Conservation (phyloP, 1,140 invertebrate species). For the Camponotus pennsylvanicus region DNA sequence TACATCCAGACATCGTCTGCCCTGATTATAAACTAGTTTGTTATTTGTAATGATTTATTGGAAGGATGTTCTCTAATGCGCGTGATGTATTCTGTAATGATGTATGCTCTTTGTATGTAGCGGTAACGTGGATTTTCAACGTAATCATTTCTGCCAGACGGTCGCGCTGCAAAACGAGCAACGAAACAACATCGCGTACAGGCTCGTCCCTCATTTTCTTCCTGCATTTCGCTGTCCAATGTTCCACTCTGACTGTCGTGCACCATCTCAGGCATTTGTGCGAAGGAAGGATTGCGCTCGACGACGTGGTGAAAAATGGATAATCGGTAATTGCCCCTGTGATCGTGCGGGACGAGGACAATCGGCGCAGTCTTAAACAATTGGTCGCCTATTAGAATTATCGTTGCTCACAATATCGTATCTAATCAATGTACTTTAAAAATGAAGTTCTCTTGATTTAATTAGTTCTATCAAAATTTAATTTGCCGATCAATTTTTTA, state of each 20-base stretch:
- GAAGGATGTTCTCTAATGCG: neutral
- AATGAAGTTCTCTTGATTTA: neutral
- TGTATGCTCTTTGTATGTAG: neutral
- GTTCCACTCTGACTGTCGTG: constrained; percentile 35
- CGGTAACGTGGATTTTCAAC: constrained; percentile 31
- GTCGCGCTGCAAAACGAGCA: constrained; percentile 30
- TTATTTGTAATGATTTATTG: constrained; percentile 30
- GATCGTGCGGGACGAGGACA: constrained; percentile 68
- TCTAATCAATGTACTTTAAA: too few relatives aligned
- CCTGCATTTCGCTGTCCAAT: constrained; percentile 27
- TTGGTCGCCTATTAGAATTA: neutral
- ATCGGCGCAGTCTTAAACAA: neutral
- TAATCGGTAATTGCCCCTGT: constrained; percentile 66
- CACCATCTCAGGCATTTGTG: constrained; percentile 31
- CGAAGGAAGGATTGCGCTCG: constrained; percentile 52
- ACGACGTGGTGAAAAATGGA: constrained; percentile 62
- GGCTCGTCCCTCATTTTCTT: constrained; percentile 46
- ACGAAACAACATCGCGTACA: constrained; percentile 16
- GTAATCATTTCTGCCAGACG: constrained; percentile 38
- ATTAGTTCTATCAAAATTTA: neutral
- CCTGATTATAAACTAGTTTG: constrained; percentile 5
- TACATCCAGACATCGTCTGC: neutral
- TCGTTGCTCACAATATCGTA: constrained; percentile 3
- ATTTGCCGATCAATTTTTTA: neutral
- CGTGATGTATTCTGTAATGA: constrained; percentile 17